Conservation (phyloP, 2,113 vertebrate genomes). For the Clarias magur region DNA sequence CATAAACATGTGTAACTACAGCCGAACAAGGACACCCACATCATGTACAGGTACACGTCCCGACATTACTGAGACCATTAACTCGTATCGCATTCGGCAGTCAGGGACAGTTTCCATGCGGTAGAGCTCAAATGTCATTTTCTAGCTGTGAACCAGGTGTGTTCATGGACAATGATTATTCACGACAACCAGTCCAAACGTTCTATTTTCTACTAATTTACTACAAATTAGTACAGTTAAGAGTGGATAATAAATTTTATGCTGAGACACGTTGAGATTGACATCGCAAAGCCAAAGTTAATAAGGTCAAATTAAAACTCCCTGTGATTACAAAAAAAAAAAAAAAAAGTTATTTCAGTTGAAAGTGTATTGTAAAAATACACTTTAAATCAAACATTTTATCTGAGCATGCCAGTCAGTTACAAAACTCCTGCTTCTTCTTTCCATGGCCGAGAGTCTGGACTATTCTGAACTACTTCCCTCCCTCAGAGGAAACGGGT, state of each 20-base stretch:
- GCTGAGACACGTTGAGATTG: neutral
- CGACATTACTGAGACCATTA: neutral
- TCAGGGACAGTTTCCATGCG: neutral
- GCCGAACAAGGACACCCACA: neutral
- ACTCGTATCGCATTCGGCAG: neutral
- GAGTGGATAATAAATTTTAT: neutral
- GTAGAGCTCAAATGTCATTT: neutral
- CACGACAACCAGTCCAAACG: neutral
- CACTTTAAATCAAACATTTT: neutral
- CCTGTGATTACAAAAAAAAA: neutral
- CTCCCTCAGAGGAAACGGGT: conserved; percentile 70
- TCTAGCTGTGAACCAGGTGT: neutral
- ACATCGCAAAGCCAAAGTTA: neutral
- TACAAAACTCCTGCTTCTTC: conserved; percentile 51
- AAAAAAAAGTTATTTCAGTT: neutral
- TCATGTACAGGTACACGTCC: neutral
- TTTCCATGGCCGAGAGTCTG: conserved; percentile 50
- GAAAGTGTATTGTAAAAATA: neutral
- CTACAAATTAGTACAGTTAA: neutral
- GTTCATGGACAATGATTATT: neutral
- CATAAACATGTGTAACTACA: conserved; percentile 1
- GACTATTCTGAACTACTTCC: conserved; percentile 62
- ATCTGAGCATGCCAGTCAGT: neutral
- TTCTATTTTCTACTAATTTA: neutral
- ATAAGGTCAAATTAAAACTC: conserved; percentile 8